Conservation (phyloP, 2,888 invertebrate species). For the Trissolcus japonicus region DNA sequence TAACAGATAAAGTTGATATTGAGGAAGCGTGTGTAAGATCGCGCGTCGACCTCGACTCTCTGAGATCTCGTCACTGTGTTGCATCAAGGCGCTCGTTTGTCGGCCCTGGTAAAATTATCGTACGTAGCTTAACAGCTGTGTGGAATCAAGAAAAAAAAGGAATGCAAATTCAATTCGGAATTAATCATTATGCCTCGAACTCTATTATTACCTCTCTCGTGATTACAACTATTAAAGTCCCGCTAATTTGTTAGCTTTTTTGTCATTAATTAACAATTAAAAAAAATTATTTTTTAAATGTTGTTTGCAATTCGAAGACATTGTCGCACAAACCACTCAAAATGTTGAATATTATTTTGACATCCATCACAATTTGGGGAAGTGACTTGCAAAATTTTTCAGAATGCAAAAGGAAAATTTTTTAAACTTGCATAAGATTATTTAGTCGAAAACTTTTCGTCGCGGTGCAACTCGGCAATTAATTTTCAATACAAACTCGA, state of each 20-base stretch:
- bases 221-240: slow-evolving; percentile 17
- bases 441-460: no score
- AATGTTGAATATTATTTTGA: neutral
- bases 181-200: slow-evolving; percentile 32
- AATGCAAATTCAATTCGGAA: slow-evolving; percentile 47
- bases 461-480: no score
- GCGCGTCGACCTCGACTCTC: slow-evolving; percentile 70
- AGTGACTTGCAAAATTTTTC: no score
- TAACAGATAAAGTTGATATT: slow-evolving; percentile 45
- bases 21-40: slow-evolving; percentile 52
- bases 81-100: slow-evolving; percentile 71
- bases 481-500: no score
- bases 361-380: neutral
- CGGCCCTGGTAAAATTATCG: slow-evolving; percentile 67
- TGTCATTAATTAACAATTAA: no score
- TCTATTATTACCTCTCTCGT: slow-evolving; percentile 30
- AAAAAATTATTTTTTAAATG: neutral
- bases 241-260: slow-evolving; percentile 1
- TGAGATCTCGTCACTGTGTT: slow-evolving; percentile 70
- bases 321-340: neutral
- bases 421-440: no score
- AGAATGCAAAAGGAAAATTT: no score
- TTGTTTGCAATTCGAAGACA: neutral
- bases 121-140: slow-evolving; percentile 44
- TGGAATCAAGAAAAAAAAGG: slow-evolving; percentile 38